Conservation (phyloP, 2,113 vertebrate species). For the Cynoglossus semilaevis region DNA sequence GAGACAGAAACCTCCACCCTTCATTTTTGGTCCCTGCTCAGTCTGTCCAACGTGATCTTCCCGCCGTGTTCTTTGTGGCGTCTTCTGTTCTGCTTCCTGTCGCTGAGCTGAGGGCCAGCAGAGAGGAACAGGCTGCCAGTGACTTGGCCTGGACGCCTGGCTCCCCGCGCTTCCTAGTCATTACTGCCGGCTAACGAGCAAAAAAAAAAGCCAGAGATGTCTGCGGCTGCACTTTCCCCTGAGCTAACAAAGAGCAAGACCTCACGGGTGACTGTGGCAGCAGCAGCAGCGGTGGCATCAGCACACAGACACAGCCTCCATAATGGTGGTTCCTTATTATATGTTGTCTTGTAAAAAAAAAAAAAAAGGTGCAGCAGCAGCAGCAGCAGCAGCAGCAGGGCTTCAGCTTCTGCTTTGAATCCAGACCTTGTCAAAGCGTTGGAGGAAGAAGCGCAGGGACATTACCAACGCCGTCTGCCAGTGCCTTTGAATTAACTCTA, state of each 20-base stretch:
- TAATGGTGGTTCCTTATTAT: conserved; percentile 65
- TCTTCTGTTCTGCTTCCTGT: conserved; percentile 61
- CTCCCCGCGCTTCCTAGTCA: conserved; percentile 64
- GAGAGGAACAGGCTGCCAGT: conserved; percentile 57
- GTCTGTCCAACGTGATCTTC: conserved; percentile 53
- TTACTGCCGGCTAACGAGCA: conserved; percentile 71
- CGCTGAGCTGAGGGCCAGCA: conserved; percentile 48
- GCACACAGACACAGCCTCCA: conserved; percentile 41
- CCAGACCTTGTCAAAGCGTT: conserved; percentile 44
- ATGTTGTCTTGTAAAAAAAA: conserved; percentile 41
- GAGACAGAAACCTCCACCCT: conserved; percentile 24
- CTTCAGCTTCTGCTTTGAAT: conserved; percentile 64
- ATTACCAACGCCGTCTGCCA: conserved; percentile 45
- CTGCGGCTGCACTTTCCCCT: conserved; percentile 58
- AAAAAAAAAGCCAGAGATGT: conserved; percentile 57
- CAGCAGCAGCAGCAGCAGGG: too few relatives aligned
- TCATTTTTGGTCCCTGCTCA: conserved; percentile 23
- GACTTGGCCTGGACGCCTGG: conserved; percentile 58
- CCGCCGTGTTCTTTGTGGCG: conserved; percentile 43
- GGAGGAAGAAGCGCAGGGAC: conserved; percentile 41
- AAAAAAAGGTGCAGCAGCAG: too few relatives aligned
- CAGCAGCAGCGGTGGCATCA: conserved; percentile 12
- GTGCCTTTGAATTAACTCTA: conserved; percentile 52
- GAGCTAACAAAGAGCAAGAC: conserved; percentile 69
- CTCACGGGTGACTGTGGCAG: conserved; percentile 56